Evolutionary conservation across 2,113 vertebrate genomes (phyloP).

Genomic region (Oryzias javanicus): DNA sequence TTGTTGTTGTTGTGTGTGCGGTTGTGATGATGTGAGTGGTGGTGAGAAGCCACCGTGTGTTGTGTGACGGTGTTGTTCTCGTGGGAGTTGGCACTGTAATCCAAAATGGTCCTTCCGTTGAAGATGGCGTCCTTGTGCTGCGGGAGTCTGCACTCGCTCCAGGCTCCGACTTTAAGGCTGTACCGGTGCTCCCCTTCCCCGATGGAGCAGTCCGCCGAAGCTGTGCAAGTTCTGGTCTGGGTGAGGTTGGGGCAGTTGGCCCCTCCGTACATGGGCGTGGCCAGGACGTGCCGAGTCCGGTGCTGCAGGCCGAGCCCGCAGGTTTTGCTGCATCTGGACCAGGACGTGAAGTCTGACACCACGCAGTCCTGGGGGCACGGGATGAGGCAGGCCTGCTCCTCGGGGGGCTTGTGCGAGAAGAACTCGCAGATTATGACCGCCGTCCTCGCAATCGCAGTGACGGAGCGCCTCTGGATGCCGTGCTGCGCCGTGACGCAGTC

Average conservation of each 20-base stretch:
- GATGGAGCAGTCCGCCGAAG: constrained; percentile 69
- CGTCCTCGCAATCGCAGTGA: constrained; percentile 86
- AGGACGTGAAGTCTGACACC: constrained; percentile 85
- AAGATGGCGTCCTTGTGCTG: constrained; percentile 75
- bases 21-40: constrained; percentile 51
- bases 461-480: constrained; percentile 84
- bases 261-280: constrained; percentile 89
- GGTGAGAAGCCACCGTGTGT: constrained; percentile 54
- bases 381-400: constrained; percentile 91
- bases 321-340: constrained; percentile 83
- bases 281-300: constrained; percentile 80
- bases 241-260: constrained; percentile 86
- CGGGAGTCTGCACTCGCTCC: constrained; percentile 84
- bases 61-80: constrained; percentile 72
- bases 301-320: constrained; percentile 82
- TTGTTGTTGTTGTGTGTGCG: constrained; percentile 45
- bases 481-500: constrained; percentile 91
- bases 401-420: constrained; percentile 80
- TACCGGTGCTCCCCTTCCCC: constrained; percentile 83
- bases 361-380: constrained; percentile 94
- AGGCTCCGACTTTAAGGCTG: constrained; percentile 87
- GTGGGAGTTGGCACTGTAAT: constrained; percentile 75
- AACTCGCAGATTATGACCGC: constrained; percentile 86
- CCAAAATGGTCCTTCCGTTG: constrained; percentile 73
- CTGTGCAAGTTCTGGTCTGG: constrained; percentile 79